These are phyloP conservation scores for Synergus japonicus DNA, from an alignment of 2,888 invertebrate species.

Conservation along the genomic window DNA sequence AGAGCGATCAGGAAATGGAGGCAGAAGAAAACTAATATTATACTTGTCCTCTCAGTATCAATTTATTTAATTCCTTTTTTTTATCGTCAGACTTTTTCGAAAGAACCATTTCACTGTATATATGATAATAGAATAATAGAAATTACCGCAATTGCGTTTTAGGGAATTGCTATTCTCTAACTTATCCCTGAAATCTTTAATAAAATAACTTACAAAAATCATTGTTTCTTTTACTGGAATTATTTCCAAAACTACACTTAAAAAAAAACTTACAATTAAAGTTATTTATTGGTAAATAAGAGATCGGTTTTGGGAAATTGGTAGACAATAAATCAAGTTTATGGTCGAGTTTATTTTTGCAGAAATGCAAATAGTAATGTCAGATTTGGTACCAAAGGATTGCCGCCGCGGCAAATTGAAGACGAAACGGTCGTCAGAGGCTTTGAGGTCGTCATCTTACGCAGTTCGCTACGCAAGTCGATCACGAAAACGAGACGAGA, in stretches of 20 bases:
- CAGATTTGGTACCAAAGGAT: conserved; percentile 48
- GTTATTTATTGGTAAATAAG: not conserved
- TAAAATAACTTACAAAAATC: not conserved
- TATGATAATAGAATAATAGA: not conserved
- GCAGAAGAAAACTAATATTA: conserved; percentile 59
- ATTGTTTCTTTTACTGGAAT: not conserved
- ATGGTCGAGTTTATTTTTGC: conserved; percentile 47
- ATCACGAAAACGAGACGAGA: conserved; percentile 21
- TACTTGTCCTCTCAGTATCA: conserved; percentile 40
- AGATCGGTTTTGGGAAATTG: conserved; percentile 8
- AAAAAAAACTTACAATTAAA: too few species aligned
- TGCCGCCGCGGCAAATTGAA: conserved; percentile 44
- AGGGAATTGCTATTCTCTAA: not conserved
- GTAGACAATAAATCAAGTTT: conserved; percentile 8
- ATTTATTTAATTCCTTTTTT: conserved; percentile 46
- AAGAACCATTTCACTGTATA: conserved; percentile 1
- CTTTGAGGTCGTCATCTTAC: conserved; percentile 22
- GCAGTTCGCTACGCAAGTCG: conserved; percentile 25
- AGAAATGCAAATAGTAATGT: conserved; percentile 52
- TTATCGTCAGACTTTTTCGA: not conserved
- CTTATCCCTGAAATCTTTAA: not conserved
- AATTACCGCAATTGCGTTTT: not conserved
- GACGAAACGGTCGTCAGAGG: conserved; percentile 30
- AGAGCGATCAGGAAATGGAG: conserved; percentile 63
- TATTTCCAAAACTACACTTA: not conserved